Base-by-base conservation (phyloP, 2,797 vertebrate species). In the Anomalospiza imberbis region DNA sequence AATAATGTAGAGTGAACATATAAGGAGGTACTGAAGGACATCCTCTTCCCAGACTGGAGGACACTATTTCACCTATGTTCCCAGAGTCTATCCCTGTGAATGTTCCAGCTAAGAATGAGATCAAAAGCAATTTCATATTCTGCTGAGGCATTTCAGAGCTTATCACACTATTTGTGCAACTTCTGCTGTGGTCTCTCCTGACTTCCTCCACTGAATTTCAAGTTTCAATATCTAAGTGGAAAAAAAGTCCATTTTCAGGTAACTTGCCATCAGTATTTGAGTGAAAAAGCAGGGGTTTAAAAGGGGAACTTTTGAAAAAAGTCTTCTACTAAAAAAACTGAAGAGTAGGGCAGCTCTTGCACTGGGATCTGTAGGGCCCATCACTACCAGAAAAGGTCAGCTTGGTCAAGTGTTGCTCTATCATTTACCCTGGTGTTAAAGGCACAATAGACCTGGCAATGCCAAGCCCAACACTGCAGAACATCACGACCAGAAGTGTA, bases 101-200 rank as follows among this genome's bases (percentile, higher is more conserved):
- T 51, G 47, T 58, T 80, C 47, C 40, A 89, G 17, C 42, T 77
- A 61, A 80, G 50, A 31, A 85, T 16, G 17, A 57, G 34, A 94
- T 94, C 50, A 92, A 93, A 93, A 77, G 58, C 42, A 68, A 65
- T 81, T 89, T 89, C 42, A 36, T 80, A 83, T 80, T 94, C 87
- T 94, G 53, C 57, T 71, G 58, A 93, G 68, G 25, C 54, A 88
- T 57, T 91, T 79, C 68, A 61, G 65, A 80, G 45, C 51, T 77
- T 80, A 72, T 80, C 76, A 77, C 38, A 28, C n/a, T 58, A 71
- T 28, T 38, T 75, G n/a, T 38, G n/a, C 68, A 92, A 85, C 62
- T 85, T 91, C 61, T 85, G 3, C 61, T 81, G 45, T 32, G 50
- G 36, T 91, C 51, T 44, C 73, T 83, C 36, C 72, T 47, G 72